These are phyloP conservation scores for Cnemophilus loriae DNA, from an alignment of 2,113 vertebrate genomes.

Conservation along the genomic window DNA sequence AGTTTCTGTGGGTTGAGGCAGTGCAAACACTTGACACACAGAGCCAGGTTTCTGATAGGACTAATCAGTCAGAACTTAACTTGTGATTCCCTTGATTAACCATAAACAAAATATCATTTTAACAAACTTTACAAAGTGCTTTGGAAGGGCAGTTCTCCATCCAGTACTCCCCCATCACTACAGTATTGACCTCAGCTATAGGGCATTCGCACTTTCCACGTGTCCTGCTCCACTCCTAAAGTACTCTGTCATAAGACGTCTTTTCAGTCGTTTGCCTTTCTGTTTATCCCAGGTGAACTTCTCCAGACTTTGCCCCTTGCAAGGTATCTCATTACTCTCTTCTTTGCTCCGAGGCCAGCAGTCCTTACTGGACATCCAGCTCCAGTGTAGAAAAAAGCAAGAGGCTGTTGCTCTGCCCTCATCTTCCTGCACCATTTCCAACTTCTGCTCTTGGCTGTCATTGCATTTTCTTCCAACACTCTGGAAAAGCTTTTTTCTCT, in stretches of 20 bases:
- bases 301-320: not conserved
- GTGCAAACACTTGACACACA: not conserved
- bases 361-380: not conserved
- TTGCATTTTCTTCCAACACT: not conserved
- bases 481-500: not conserved
- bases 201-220: fast-evolving
- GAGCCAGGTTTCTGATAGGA: not conserved
- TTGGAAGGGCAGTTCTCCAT: not conserved
- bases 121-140: not conserved
- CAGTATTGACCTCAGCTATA: not conserved
- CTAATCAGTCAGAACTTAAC: not conserved
- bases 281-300: not conserved
- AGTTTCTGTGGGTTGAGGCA: not conserved
- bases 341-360: not conserved
- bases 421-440: not conserved
- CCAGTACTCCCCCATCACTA: not conserved
- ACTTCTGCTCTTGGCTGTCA: fast-evolving
- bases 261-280: not conserved
- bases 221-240: not conserved
- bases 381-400: not conserved
- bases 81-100: not conserved
- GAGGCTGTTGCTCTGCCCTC: not conserved
- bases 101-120: not conserved
- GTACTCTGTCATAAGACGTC: not conserved
- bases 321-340: not conserved